Conservation (phyloP, 2,888 invertebrate genomes). For the Scaeva pyrastri region DNA sequence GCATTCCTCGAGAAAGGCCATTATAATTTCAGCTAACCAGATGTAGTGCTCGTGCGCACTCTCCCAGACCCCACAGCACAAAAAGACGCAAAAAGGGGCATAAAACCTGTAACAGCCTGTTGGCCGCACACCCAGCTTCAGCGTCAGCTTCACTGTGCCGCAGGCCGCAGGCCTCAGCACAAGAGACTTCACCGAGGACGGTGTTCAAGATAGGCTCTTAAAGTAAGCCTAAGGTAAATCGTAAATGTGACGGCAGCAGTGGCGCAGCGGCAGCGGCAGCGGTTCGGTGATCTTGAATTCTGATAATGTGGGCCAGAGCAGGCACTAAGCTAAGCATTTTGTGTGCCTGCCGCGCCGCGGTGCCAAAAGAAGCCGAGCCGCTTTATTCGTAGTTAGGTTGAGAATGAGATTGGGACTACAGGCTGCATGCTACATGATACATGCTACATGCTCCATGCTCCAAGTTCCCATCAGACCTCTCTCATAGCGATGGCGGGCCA, state of each 20-base stretch:
- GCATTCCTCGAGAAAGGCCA: slow-evolving; percentile 76
- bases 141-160: slow-evolving; percentile 77
- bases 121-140: slow-evolving; percentile 78
- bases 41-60: slow-evolving; percentile 75
- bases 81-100: slow-evolving; percentile 63
- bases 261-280: slow-evolving; percentile 13
- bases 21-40: slow-evolving; percentile 76
- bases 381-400: slow-evolving; percentile 18
- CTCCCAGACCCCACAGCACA: slow-evolving; percentile 73
- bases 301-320: slow-evolving; percentile 74
- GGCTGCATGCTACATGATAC: too few relatives aligned
- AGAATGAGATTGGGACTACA: slow-evolving; percentile 14
- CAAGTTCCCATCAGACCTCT: slow-evolving; percentile 43
- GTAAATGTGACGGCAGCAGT: slow-evolving; percentile 50
- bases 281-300: slow-evolving; percentile 73
- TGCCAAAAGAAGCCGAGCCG: slow-evolving; percentile 63
- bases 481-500: slow-evolving; percentile 17
- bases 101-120: slow-evolving; percentile 80
- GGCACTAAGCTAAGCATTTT: slow-evolving; percentile 56
- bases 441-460: too few relatives aligned
- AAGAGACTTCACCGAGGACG: slow-evolving; percentile 51
- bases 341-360: slow-evolving; percentile 58
- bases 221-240: slow-evolving; percentile 73
- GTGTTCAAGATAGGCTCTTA: slow-evolving; percentile 69
- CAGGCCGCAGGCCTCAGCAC: slow-evolving; percentile 23